A percentile compares a stretch with the other conserved stretches of the same genome.
Evolutionary conservation across 2,113 vertebrate species (phyloP).

Genomic region (Pygoscelis adeliae): DNA sequence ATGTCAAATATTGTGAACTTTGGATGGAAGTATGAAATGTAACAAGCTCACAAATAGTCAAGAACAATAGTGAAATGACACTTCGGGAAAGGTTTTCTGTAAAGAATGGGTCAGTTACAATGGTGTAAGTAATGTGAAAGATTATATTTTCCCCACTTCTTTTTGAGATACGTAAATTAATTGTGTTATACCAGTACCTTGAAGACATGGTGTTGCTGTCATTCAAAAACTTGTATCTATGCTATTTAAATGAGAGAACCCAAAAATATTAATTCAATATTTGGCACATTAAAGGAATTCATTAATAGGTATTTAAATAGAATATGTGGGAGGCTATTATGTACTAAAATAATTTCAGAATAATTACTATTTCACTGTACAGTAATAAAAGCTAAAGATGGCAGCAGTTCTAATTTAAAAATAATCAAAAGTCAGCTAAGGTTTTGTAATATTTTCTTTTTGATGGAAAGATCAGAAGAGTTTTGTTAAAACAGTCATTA

Average conservation of each 20-base stretch:
- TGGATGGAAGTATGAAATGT: constrained; percentile 35
- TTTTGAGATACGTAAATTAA: constrained; percentile 17
- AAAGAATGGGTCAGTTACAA: constrained; percentile 27
- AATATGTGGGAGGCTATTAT: constrained; percentile 15
- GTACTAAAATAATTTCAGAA: constrained; percentile 51
- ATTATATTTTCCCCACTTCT: not conserved
- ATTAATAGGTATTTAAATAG: constrained; percentile 62
- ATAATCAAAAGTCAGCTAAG: constrained; percentile 35
- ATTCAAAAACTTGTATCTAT: constrained; percentile 42
- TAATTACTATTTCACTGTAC: constrained; percentile 48
- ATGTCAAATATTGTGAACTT: constrained; percentile 59
- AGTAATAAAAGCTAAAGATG: constrained; percentile 40
- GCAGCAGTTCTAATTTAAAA: constrained; percentile 26
- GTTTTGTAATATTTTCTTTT: not conserved
- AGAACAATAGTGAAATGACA: constrained; percentile 40
- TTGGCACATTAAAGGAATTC: constrained; percentile 49
- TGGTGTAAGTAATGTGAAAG: constrained; percentile 22
- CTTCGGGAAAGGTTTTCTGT: constrained; percentile 43
- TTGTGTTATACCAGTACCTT: constrained; percentile 35
- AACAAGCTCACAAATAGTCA: constrained; percentile 43
- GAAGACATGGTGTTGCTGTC: constrained; percentile 39
- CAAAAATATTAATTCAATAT: constrained; percentile 6
- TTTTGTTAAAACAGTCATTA: not conserved
- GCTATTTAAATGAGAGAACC: constrained; percentile 31
- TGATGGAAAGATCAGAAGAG: not conserved